Evolutionary conservation across 2,888 invertebrate species (phyloP), one percentile per base, ranked within the genome.

Genomic region (Temnothorax ravouxi): DNA sequence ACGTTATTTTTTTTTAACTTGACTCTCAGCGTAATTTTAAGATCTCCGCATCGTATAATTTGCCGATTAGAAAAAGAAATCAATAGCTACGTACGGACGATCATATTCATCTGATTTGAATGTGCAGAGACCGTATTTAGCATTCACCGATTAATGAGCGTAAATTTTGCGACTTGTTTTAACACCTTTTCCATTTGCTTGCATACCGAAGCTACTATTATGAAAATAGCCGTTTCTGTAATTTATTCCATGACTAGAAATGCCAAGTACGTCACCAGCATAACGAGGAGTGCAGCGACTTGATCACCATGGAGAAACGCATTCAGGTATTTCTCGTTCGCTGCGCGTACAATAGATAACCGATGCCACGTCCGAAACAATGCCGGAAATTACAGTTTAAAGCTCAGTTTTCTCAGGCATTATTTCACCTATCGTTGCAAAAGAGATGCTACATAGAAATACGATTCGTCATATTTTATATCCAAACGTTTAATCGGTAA

Each of bases 231-330:
- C 89, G 25, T n/a, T n/a, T 94, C 94, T 95, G 86, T 92, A 89
- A 92, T 90, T 93, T 90, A 91, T 94, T 94, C 92, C 90, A 93
- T 94, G 92, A 93, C 84, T 95, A 97, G 97, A 98, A 98, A 96
- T 98, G 98, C 95, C 96, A 97, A 92, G 98, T 98, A 75, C 97
- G 98, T 76, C 98, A 98, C 95, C 98, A 98, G 93, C 98, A 98
- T 95, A 98, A 98, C 95, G 98, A 98, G 94, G 98, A 98, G 94
- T 98, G 98, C 95, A 98, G 97, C 95, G 98, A 98, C 95, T 96
- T 98, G 92, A 97, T 98, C 90, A 98, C 98, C 59, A 98, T 98
- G 98, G 98, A 98, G 96, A 98, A 98, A 94, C 96, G 98, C 71
- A 98, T 98, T 92, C 96, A 96, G 96, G 96, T 96, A 95, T 91